Evolutionary conservation across 2,888 invertebrate genomes (phyloP).

Genomic region (Phasia obesa): DNA sequence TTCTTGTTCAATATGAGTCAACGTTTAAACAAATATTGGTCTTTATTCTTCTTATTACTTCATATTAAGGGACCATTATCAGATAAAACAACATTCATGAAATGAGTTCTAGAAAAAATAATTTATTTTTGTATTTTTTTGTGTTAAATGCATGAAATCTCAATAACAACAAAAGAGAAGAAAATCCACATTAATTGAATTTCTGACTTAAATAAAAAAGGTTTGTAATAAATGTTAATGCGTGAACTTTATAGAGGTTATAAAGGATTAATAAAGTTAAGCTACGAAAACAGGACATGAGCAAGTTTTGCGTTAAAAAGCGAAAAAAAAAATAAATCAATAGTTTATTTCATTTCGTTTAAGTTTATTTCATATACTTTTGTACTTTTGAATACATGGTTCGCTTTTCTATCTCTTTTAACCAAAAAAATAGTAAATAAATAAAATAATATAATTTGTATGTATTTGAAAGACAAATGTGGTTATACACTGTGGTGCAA

Average conservation of each 20-base stretch:
- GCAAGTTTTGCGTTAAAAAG: conserved; percentile 1
- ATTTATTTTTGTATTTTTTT: conserved; percentile 1
- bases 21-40: too few relatives aligned
- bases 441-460: conserved; percentile 12
- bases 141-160: conserved; percentile 39
- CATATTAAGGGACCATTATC: too few relatives aligned
- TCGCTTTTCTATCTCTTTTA: not conserved
- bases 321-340: conserved; percentile 42
- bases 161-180: too few relatives aligned
- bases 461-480: too few relatives aligned
- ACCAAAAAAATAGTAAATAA: conserved; percentile 1
- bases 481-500: too few relatives aligned
- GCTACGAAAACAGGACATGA: not conserved
- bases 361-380: conserved; percentile 16
- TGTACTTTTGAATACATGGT: too few relatives aligned
- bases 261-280: conserved; percentile 8
- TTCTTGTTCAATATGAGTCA: not conserved
- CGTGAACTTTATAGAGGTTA: not conserved
- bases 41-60: too few relatives aligned
- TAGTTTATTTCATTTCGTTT: conserved; percentile 41
- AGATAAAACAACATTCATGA: not conserved
- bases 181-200: conserved; percentile 35
- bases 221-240: not conserved
- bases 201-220: conserved; percentile 8
- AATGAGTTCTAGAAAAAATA: not conserved